Percentiles rank a stretch among this genome's conserved stretches.
Conservation (phyloP, 1,140 invertebrate species). For the Drosophila novamexicana region DNA sequence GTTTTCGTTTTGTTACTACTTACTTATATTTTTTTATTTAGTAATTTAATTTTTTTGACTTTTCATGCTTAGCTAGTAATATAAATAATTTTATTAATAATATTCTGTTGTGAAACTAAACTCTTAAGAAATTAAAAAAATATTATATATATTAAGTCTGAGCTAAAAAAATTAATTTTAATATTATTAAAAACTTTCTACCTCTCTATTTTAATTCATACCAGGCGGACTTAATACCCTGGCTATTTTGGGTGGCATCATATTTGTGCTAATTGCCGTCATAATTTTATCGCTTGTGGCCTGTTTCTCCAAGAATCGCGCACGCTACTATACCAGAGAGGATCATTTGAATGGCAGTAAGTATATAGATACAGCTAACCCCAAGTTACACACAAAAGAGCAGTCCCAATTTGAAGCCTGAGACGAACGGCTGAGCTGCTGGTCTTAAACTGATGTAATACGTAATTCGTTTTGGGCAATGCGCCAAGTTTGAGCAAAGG, state of each 20-base stretch:
- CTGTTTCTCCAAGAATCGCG: constrained; percentile 87
- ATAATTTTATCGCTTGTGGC: constrained; percentile 85
- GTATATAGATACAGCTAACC: constrained; percentile 28
- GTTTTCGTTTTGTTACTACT: no score
- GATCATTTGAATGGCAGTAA: constrained; percentile 85
- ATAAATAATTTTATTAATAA: no score
- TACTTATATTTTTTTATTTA: no score
- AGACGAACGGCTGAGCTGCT: constrained; percentile 1
- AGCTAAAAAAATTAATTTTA: no score
- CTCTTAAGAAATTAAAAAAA: no score
- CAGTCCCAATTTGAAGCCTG: constrained; percentile 3
- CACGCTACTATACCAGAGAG: constrained; percentile 89
- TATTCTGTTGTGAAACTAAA: no score
- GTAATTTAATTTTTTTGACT: no score
- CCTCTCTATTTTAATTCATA: neutral
- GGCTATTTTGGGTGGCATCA: constrained; percentile 82
- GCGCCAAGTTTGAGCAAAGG: constrained; percentile 41
- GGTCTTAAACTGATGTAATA: constrained; percentile 13
- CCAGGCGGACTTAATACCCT: constrained; percentile 83
- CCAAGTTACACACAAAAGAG: neutral
- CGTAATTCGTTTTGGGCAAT: constrained; percentile 40
- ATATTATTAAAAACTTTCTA: neutral
- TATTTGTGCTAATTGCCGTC: constrained; percentile 81
- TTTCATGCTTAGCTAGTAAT: no score
- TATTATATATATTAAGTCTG: no score